Evolutionary conservation across 1,140 invertebrate species (phyloP).

Genomic region (Latrodectus geometricus): DNA sequence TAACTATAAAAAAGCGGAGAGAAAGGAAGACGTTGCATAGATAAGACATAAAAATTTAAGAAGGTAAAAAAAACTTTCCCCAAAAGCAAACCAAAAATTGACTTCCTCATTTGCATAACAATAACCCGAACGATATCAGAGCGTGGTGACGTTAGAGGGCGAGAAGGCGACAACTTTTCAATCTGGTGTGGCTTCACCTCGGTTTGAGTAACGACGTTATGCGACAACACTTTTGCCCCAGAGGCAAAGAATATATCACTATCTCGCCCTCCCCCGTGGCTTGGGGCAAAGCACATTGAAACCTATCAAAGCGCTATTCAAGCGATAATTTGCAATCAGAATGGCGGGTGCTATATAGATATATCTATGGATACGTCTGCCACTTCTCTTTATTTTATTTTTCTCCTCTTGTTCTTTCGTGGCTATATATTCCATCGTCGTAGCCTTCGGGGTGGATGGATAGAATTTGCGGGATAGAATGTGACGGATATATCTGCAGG

Average conservation of each 20-base stretch:
- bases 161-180: conserved; percentile 50
- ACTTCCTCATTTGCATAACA: conserved; percentile 51
- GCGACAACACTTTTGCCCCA: conserved; percentile 34
- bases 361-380: neutral
- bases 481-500: conserved; percentile 19
- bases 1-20: neutral
- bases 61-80: neutral
- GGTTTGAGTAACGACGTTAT: conserved; percentile 37
- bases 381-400: neutral
- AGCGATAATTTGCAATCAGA: conserved; percentile 58
- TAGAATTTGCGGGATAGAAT: conserved; percentile 6
- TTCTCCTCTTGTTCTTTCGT: conserved; percentile 12
- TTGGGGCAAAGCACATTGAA: conserved; percentile 43
- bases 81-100: conserved; percentile 26
- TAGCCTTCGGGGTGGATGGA: conserved; percentile 9
- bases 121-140: conserved; percentile 28
- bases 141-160: conserved; percentile 18
- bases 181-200: conserved; percentile 43
- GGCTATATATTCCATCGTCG: neutral
- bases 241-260: conserved; percentile 50
- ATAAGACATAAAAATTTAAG: neutral
- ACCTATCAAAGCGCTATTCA: conserved; percentile 60
- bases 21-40: neutral
- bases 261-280: conserved; percentile 13
- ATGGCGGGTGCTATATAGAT: conserved; percentile 23